Base-by-base conservation (phyloP, 2,113 vertebrate genomes). In the Scophthalmus maximus region DNA sequence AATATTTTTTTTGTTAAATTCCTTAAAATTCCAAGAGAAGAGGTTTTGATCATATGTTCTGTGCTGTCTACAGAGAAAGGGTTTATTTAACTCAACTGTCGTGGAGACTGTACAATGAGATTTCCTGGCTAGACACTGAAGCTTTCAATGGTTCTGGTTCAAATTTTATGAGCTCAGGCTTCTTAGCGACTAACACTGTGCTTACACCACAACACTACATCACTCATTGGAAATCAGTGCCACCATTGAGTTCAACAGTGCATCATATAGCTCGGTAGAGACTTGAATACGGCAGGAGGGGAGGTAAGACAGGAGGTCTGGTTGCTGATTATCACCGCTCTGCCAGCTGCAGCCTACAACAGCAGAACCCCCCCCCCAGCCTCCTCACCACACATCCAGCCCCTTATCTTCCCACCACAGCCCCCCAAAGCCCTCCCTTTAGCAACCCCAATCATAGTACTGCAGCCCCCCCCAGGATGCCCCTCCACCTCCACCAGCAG, bases 371-470 rank as follows among this genome's bases (percentile, higher is more conserved):
- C 71, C 60, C 62, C 25, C 58, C 60, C 61, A 65, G 76, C 72
- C 75, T 78, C 73, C 81, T 30, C 74, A 83, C 78, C 76, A 72
- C 78, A 68, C 89, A 90, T 77, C 77, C 82, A 87, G 72, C 57
- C 73, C 74, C 85, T 91, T 92, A 90, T 92, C 91, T 92, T 81
- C 73, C 52, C 69, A 79, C 81, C 74, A 22, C 91, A 90, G 88
- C 78, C 84, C 89, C 89, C 85, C 79, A 82, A 85, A 90, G 89
- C 86, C 78, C 67, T 87, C 85, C 82, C 83, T 79, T 77, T 77
- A 84, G 84, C 78, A 66, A 79, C 62, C 78, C 81, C 78, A 85
- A 82, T 90, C 82, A 74, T 73, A 83, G 82, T 80, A 75, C 84
- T 74, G 84, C 84, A 87, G 84, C 65, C 57, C 53, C 80, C 44